Evolutionary conservation across 2,113 vertebrate genomes (phyloP).

Genomic region (Turnix velox): DNA sequence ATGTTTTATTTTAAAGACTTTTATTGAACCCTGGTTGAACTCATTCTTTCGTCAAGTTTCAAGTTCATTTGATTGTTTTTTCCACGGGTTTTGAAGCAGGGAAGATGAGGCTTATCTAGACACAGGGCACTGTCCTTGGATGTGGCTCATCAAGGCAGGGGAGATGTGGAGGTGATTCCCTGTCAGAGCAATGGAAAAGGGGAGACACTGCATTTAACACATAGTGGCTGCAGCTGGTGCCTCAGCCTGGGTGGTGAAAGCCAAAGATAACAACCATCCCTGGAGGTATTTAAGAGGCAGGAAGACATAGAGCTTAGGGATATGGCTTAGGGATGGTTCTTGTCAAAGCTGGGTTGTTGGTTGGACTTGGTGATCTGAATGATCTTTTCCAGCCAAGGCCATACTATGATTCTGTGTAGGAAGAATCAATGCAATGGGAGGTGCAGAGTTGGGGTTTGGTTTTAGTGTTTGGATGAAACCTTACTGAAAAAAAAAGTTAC

Average conservation of each 20-base stretch:
- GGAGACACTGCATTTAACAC: background rate
- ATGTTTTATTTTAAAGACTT: background rate
- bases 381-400: too few species aligned
- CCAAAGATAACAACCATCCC: rapidly evolving
- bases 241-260: background rate
- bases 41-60: background rate
- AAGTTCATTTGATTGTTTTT: background rate
- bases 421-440: background rate
- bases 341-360: too few species aligned
- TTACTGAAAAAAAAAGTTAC: too few species aligned
- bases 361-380: too few species aligned
- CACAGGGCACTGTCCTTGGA: background rate
- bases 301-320: too few species aligned
- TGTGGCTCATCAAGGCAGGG: background rate
- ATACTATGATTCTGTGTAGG: too few species aligned
- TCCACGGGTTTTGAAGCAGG: background rate
- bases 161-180: background rate
- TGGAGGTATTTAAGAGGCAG: too few species aligned
- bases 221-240: rapidly evolving
- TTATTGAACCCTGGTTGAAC: background rate
- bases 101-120: background rate
- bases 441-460: background rate
- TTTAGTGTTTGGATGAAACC: too few species aligned
- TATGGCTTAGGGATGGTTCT: too few species aligned
- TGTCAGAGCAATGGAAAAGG: background rate